Base-by-base conservation (phyloP, 2,113 vertebrate species). In the Zootoca vivipara region DNA sequence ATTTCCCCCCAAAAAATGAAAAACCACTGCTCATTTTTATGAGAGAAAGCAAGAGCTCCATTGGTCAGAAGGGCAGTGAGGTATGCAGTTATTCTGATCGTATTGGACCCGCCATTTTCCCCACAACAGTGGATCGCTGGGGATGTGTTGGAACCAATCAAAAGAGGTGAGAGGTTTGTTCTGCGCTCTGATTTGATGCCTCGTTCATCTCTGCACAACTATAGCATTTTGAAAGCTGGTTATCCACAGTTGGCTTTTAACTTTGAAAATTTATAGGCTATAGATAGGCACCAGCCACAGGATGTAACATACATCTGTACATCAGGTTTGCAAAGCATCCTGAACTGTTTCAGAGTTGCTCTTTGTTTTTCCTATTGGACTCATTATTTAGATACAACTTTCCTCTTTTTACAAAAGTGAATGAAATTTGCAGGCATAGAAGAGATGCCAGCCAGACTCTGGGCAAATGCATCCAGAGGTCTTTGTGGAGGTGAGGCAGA, bases 1-100 rank as follows among this genome's bases (percentile, higher is more conserved):
- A 2, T 85, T 94, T 93, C 52, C 72, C 52, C 10, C 10, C 46
- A 2, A 30, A 85, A 85, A 58, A 86, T 69, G 81, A 81, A 67
- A 67, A 81, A 70, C 13, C 0, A 5, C 64, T 42, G 2, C 28
- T 92, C 77, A 89, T 83, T 90, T 86, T 90, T 89, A 52, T 90
- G 87, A 78, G 74, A 69, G 30, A 85, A 90, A 58, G 56, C 74
- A 58, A 75, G 35, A 12, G 52, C 15, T 89, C 84, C 87, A n/a
- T 80, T 80, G 62, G 78, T 12, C n/a, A 75, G 74, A 58, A 35
- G 7, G 8, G 24, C 79, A 86, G 30, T 28, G 83, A 70, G 69
- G 38, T 8, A 0, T 0, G 62, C 70, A 40, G 38, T 58, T 52
- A 52, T 22, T 62, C 22, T 7, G 86, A 58, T 58, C 82, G 74